phyloP scores from a whole-genome alignment of 2,113 vertebrate species.

The Benthochromis sp. region DNA sequence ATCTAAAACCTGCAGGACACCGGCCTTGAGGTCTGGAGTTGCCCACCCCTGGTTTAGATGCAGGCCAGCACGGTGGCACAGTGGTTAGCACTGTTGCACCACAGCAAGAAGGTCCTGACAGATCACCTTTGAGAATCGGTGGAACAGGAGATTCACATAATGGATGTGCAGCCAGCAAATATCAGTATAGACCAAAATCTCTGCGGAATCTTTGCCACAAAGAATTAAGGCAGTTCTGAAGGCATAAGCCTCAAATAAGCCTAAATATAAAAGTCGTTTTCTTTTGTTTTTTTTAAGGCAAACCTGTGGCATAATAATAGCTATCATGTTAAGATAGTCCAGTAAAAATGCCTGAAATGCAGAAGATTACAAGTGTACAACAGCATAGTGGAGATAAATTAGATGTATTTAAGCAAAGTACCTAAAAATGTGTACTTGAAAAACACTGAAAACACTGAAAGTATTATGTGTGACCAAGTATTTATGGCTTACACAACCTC shows the following conservation, averaged over 20 bases:
- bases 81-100: not conserved
- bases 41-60: not conserved
- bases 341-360: not conserved
- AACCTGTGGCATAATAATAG: not conserved
- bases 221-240: not conserved
- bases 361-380: not conserved
- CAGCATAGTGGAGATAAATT: not conserved
- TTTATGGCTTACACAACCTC: not conserved
- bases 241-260: not conserved
- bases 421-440: not conserved
- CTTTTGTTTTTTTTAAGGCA: not conserved
- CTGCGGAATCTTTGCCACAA: not conserved
- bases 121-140: not conserved
- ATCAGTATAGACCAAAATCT: not conserved
- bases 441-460: not conserved
- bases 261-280: fast-evolving
- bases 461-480: not conserved
- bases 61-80: not conserved
- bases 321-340: not conserved
- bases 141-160: not conserved
- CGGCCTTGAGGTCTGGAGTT: not conserved
- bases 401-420: not conserved
- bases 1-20: not conserved
- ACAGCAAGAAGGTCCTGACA: not conserved
- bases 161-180: not conserved